These are phyloP conservation scores for Phrynosoma platyrhinos DNA, from an alignment of 2,113 vertebrate genomes.

Conservation along the genomic window DNA sequence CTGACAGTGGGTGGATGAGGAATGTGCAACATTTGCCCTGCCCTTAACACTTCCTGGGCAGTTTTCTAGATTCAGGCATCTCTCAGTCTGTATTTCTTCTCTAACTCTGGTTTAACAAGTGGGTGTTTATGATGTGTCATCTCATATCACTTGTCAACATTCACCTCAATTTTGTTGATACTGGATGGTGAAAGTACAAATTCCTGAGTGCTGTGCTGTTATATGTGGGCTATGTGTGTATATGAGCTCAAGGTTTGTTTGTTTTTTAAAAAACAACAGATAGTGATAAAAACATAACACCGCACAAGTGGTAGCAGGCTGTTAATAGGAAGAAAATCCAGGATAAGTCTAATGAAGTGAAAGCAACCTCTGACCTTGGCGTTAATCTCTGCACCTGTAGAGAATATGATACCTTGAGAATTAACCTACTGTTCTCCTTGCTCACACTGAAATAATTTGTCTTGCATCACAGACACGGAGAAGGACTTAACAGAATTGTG, in stretches of 20 bases:
- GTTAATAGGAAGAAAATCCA: neutral
- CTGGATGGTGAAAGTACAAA: neutral
- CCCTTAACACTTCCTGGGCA: slow-evolving; percentile 24
- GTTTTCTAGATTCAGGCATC: neutral
- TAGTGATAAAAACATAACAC: slow-evolving; percentile 11
- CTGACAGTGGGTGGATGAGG: slow-evolving; percentile 4
- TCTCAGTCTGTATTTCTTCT: slow-evolving; percentile 6
- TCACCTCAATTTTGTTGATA: slow-evolving; percentile 6
- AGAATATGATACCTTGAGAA: neutral
- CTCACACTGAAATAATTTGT: neutral
- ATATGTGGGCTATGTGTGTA: slow-evolving; percentile 1
- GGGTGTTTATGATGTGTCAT: neutral
- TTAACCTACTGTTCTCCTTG: neutral
- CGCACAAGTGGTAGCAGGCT: neutral
- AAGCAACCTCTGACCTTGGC: neutral
- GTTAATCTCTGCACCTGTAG: neutral
- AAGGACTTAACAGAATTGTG: neutral
- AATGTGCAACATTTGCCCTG: slow-evolving; percentile 2
- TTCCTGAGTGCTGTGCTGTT: neutral
- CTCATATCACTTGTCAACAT: neutral
- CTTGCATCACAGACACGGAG: neutral
- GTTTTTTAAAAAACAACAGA: neutral
- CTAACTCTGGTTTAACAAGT: neutral
- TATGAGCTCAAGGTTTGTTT: neutral
- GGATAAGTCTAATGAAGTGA: neutral